These are phyloP conservation scores for Ganaspis brasiliensis DNA, from an alignment of 2,888 invertebrate genomes.

Conservation along the genomic window DNA sequence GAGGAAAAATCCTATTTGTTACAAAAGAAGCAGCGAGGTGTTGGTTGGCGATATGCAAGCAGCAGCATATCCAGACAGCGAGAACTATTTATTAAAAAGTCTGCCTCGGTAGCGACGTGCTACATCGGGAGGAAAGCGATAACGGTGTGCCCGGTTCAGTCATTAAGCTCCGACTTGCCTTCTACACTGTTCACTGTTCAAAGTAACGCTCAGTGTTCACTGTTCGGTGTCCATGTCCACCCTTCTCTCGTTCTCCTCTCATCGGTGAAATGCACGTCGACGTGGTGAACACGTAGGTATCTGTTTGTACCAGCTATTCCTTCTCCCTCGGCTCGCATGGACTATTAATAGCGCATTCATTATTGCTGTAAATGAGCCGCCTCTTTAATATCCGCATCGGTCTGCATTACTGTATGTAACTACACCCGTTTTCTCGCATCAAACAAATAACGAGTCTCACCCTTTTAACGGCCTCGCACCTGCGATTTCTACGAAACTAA, in stretches of 20 bases:
- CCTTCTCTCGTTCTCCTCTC: slow-evolving; percentile 51
- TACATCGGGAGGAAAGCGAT: slow-evolving; percentile 80
- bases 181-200: slow-evolving; percentile 45
- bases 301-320: slow-evolving; percentile 58
- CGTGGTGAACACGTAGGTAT: slow-evolving; percentile 53
- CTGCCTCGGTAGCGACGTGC: slow-evolving; percentile 71
- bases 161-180: slow-evolving; percentile 71
- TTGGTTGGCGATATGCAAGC: slow-evolving; percentile 49
- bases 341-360: slow-evolving; percentile 79
- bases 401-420: slow-evolving; percentile 61
- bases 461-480: slow-evolving; percentile 5
- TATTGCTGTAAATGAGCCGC: slow-evolving; percentile 79
- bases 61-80: slow-evolving; percentile 57
- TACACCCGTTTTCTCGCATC: slow-evolving; percentile 62
- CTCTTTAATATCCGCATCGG: slow-evolving; percentile 78
- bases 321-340: slow-evolving; percentile 58
- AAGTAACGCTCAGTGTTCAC: slow-evolving; percentile 52
- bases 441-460: slow-evolving; percentile 45
- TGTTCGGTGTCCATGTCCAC: slow-evolving; percentile 53
- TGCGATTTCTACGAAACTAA: not conserved
- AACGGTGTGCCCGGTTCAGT: slow-evolving; percentile 72
- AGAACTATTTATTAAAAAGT: slow-evolving; percentile 76
- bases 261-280: slow-evolving; percentile 28
- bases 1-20: slow-evolving; percentile 12
- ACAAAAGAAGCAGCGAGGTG: slow-evolving; percentile 29